Conservation (phyloP, 2,797 vertebrate species). For the Amniataba percoides region DNA sequence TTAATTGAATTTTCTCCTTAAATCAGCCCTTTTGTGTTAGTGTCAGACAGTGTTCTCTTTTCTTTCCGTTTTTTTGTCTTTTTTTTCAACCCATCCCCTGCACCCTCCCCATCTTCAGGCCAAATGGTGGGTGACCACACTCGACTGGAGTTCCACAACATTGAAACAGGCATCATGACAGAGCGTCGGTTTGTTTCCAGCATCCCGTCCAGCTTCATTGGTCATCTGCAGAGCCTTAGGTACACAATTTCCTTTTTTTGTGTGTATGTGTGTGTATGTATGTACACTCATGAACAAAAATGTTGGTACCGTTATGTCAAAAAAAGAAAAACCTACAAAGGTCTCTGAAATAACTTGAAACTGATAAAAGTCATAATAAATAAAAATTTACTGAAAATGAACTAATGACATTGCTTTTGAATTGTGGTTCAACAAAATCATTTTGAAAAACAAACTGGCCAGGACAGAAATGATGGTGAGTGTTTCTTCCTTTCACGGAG, state of each 20-base stretch:
- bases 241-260: slow-evolving; percentile 34
- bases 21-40: slow-evolving; percentile 85
- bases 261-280: not conserved
- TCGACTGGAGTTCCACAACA: slow-evolving; percentile 98
- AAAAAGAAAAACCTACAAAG: too few species aligned
- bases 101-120: slow-evolving; percentile 87
- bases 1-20: slow-evolving; percentile 78
- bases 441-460: too few species aligned
- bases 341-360: too few species aligned
- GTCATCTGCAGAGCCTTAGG: slow-evolving; percentile 98
- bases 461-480: too few species aligned
- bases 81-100: slow-evolving; percentile 84
- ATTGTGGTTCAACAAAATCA: too few species aligned
- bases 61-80: slow-evolving; percentile 82
- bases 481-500: too few species aligned
- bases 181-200: slow-evolving; percentile 95
- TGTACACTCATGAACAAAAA: too few species aligned
- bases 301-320: too few species aligned
- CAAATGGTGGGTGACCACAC: slow-evolving; percentile 99
- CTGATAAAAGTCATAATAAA: too few species aligned
- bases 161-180: slow-evolving; percentile 98
- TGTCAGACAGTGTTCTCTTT: slow-evolving; percentile 84
- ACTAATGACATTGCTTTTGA: too few species aligned
- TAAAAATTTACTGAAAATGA: too few species aligned
- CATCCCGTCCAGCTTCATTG: slow-evolving; percentile 98